Percentiles rank a stretch among this genome's conserved stretches.
Evolutionary conservation across 2,888 invertebrate genomes (phyloP).

Genomic region (Philopedon plagiatum): DNA sequence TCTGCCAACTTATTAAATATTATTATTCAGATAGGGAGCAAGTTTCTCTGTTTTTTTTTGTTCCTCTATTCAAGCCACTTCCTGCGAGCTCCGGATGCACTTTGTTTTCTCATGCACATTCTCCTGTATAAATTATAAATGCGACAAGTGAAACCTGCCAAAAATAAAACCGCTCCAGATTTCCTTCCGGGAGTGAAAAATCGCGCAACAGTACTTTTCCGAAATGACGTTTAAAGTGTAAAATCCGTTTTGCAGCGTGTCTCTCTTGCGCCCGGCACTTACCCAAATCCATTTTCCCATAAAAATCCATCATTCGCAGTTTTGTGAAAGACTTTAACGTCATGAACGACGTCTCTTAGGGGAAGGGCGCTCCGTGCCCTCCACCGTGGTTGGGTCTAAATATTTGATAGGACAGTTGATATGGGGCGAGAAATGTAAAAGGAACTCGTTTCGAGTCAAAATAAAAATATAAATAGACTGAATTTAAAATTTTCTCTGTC

Average conservation of each 20-base stretch:
- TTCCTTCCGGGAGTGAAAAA: slow-evolving; percentile 23
- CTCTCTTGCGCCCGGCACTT: slow-evolving; percentile 28
- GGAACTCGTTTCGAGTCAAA: not conserved
- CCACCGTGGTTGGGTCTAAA: slow-evolving; percentile 32
- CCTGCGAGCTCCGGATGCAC: not conserved
- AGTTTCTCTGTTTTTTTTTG: too few species aligned
- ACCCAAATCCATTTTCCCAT: slow-evolving; percentile 42
- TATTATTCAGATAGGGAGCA: too few species aligned
- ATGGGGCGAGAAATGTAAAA: slow-evolving; percentile 21
- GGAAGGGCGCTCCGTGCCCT: slow-evolving; percentile 21
- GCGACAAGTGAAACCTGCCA: slow-evolving; percentile 32
- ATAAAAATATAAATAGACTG: slow-evolving; percentile 4
- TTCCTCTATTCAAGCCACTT: too few species aligned
- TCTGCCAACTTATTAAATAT: too few species aligned
- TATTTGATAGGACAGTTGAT: slow-evolving; percentile 46
- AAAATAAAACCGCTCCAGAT: slow-evolving; percentile 32
- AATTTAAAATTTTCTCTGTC: not conserved
- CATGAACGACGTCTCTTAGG: slow-evolving; percentile 39
- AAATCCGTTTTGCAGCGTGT: slow-evolving; percentile 37
- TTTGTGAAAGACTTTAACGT: slow-evolving; percentile 29
- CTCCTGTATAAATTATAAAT: slow-evolving; percentile 20
- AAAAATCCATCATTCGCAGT: slow-evolving; percentile 44
- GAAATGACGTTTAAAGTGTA: slow-evolving; percentile 39
- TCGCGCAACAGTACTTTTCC: slow-evolving; percentile 28
- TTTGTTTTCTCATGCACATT: slow-evolving; percentile 12